Base-by-base conservation (phyloP, 2,113 vertebrate species). In the Symphodus melops region DNA sequence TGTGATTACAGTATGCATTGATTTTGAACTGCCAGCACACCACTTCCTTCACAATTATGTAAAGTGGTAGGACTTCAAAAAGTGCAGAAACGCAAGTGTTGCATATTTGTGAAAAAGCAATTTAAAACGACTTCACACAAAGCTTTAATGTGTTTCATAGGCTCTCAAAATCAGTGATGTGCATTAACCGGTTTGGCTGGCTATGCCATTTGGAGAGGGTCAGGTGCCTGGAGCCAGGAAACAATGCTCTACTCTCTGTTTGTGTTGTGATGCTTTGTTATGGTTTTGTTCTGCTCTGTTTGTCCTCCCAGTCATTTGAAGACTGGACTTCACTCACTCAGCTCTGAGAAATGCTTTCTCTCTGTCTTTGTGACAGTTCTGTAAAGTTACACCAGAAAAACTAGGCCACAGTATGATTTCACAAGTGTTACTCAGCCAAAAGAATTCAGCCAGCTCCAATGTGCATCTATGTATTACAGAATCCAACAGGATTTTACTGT, bases 231-330 rank as follows among this genome's bases (percentile, higher is more conserved):
- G 64, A 87, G 87, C 86, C 86, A 81, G 72, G 62, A 87, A 89
- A 86, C 69, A 84, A 74, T 71, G 68, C 72, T 78, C 81, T 62
- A 39, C 67, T 51, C 81, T 81, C 80, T 83, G 88, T 87, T 86
- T 88, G 88, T 81, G 84, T 83, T 84, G 82, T 78, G 84, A 81
- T 81, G 81, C 68, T 86, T 86, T 89, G 85, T 86, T 91, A 76
- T 83, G 70, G 76, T 75, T 88, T 82, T 86, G 87, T 89, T 89
- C 86, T 86, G 78, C 84, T 87, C 77, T 70, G 84, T 76, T 91
- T 90, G 82, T 77, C 63, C 76, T 77, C 68, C 68, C 69, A 21
- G 66, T 77, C 79, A 82, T 86, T 71, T 52, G 53, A 87, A 84
- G 62, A 83, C 56, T 72, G 57, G 72, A 82, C 68, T 57, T 82